phyloP scores from a whole-genome alignment of 2,113 vertebrate species.

The Morone chrysops region DNA sequence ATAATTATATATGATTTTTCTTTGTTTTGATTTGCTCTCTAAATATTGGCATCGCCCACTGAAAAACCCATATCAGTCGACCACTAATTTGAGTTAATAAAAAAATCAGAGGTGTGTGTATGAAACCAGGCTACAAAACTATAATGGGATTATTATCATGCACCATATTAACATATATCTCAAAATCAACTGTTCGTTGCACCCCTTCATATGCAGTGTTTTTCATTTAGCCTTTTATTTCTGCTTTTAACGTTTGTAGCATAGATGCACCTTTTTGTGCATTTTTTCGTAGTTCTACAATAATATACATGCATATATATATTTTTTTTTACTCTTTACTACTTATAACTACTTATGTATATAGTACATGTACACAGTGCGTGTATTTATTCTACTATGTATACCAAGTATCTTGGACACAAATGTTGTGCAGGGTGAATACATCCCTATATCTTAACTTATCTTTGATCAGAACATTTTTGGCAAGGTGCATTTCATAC shows the following conservation, averaged over 20 bases:
- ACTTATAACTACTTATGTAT: not conserved
- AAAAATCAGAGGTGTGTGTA: too few relatives aligned
- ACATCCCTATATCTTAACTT: not conserved
- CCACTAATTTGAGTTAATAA: not conserved
- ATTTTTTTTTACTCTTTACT: not conserved
- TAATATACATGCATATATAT: too few relatives aligned
- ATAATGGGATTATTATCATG: too few relatives aligned
- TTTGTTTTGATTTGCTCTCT: too few relatives aligned
- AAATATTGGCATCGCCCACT: too few relatives aligned
- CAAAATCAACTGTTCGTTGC: not conserved
- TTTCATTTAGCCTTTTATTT: not conserved
- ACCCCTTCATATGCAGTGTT: not conserved
- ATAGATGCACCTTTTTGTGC: not conserved
- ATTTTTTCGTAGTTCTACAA: not conserved
- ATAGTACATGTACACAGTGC: not conserved
- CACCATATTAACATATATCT: not conserved
- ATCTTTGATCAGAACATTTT: not conserved
- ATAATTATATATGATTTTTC: too few relatives aligned
- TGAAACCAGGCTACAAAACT: not conserved
- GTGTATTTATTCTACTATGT: not conserved
- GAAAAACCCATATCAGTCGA: too few relatives aligned
- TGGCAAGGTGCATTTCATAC: not conserved
- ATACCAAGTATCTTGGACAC: not conserved
- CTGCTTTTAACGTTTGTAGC: not conserved
- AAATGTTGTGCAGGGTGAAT: not conserved